These are phyloP conservation scores for Drosophila falleni DNA, from an alignment of 2,888 invertebrate species.

Conservation along the genomic window DNA sequence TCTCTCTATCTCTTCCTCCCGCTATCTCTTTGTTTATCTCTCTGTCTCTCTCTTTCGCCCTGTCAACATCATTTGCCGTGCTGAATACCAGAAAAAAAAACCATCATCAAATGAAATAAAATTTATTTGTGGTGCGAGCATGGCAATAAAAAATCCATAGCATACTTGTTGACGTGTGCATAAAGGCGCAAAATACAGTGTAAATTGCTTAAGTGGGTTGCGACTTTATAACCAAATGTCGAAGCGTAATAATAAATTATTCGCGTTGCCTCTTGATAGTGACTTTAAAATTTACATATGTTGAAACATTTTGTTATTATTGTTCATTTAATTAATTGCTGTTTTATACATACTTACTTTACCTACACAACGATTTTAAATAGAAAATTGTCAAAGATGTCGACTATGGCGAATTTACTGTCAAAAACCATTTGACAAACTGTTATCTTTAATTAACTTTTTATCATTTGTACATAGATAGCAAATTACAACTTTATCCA, in stretches of 20 bases:
- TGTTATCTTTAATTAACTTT: not conserved
- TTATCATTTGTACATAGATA: not conserved
- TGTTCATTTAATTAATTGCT: not conserved
- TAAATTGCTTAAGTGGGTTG: slow-evolving; percentile 44
- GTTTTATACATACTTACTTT: no score
- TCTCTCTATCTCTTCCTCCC: not conserved
- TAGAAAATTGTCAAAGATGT: not conserved
- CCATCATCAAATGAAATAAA: slow-evolving; percentile 73
- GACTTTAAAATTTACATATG: not conserved
- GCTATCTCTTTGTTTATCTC: not conserved
- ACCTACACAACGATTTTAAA: not conserved
- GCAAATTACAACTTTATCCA: not conserved
- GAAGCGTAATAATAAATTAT: slow-evolving; percentile 13
- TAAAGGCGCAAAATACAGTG: slow-evolving; percentile 57
- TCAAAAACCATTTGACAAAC: not conserved
- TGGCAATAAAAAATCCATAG: slow-evolving; percentile 59
- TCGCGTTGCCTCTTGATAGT: not conserved
- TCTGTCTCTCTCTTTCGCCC: slow-evolving; percentile 44
- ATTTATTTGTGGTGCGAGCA: slow-evolving; percentile 64
- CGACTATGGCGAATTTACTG: not conserved
- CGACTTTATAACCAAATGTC: slow-evolving; percentile 7
- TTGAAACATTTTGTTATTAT: not conserved
- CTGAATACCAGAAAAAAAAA: slow-evolving; percentile 46
- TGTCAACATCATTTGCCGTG: slow-evolving; percentile 75
- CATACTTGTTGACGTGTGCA: slow-evolving; percentile 54